phyloP scores from a whole-genome alignment of 2,113 vertebrate species.

The Emydocephalus ijimae region DNA sequence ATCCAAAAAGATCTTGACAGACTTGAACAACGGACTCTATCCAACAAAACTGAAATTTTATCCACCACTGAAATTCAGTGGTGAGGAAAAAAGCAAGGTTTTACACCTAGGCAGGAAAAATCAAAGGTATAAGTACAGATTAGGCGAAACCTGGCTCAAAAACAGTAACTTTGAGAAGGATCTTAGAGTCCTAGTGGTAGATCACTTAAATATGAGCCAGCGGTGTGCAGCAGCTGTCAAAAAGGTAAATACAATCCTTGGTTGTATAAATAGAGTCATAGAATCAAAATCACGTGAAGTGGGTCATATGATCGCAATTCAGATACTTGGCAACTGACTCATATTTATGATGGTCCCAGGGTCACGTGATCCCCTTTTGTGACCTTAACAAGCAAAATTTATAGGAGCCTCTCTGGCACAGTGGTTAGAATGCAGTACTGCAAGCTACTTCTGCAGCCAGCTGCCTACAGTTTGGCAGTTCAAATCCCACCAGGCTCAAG shows the following conservation, averaged over 20 bases:
- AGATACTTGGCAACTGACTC: no score
- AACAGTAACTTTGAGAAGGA: not conserved
- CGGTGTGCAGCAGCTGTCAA: not conserved
- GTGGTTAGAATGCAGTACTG: no score
- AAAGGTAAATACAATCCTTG: not conserved
- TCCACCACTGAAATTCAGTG: not conserved
- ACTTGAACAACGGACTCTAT: not conserved
- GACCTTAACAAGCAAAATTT: no score
- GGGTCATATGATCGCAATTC: no score
- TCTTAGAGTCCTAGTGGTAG: not conserved
- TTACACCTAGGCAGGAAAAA: not conserved
- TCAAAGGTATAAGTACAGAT: not conserved
- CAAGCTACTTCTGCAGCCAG: no score
- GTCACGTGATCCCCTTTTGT: no score
- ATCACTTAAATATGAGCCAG: not conserved
- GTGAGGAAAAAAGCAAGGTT: not conserved
- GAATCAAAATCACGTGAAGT: not conserved
- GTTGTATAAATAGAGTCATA: not conserved
- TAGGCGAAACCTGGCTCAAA: not conserved
- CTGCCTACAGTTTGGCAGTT: no score
- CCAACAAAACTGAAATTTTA: not conserved
- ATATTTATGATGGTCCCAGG: no score
- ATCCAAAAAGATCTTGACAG: not conserved
- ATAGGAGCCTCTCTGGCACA: no score
- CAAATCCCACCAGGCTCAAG: no score